Evolutionary conservation across 2,113 vertebrate species (phyloP).

Genomic region (Dicaeum eximium): DNA sequence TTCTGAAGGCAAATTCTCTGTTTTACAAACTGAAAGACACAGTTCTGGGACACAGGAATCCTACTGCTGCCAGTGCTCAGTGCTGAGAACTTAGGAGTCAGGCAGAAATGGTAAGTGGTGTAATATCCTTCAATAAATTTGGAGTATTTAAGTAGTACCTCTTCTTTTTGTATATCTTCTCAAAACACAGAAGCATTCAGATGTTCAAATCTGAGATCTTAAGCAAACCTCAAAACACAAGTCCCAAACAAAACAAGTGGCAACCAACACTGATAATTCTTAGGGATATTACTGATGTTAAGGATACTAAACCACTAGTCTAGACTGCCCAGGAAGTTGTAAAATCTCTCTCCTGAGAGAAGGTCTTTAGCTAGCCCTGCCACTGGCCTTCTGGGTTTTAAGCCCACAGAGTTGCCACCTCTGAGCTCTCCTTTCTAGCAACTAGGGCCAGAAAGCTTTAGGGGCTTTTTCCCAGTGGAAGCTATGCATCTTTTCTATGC

Average conservation of each 20-base stretch:
- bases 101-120: neutral
- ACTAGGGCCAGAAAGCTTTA: neutral
- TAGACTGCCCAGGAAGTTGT: neutral
- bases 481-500: neutral
- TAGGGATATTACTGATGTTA: neutral
- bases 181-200: neutral
- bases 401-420: neutral
- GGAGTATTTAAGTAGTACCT: neutral
- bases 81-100: neutral
- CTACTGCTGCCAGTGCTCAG: neutral
- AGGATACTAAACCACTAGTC: neutral
- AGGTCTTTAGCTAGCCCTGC: neutral
- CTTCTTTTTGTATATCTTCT: neutral
- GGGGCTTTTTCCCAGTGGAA: neutral
- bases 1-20: neutral
- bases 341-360: neutral
- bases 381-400: neutral
- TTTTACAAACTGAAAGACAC: neutral
- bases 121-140: neutral
- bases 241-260: neutral
- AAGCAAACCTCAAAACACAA: neutral
- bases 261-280: neutral
- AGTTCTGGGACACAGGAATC: neutral
- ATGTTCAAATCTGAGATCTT: neutral
- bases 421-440: neutral